Evolutionary conservation across 2,888 invertebrate species (phyloP).

Genomic region (Agrotis puta): DNA sequence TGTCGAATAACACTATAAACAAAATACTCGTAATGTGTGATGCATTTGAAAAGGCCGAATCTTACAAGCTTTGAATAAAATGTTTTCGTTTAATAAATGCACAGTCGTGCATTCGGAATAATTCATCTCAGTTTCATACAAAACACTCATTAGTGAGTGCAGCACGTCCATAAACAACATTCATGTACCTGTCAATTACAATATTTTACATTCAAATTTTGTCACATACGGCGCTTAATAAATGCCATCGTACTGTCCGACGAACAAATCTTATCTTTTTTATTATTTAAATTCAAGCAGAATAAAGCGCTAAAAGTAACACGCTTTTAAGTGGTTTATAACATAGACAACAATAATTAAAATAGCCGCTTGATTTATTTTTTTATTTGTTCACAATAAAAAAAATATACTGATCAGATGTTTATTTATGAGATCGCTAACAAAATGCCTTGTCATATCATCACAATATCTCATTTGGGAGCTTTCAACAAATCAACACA

Average conservation of each 20-base stretch:
- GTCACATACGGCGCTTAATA: conserved; percentile 65
- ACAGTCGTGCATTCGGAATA: conserved; percentile 43
- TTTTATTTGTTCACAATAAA: conserved; percentile 50
- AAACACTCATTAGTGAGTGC: conserved; percentile 67
- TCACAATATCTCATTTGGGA: conserved; percentile 79
- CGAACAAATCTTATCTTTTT: conserved; percentile 49
- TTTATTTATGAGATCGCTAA: conserved; percentile 67
- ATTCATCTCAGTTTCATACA: conserved; percentile 59
- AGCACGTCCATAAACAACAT: conserved; percentile 64
- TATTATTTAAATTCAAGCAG: conserved; percentile 27
- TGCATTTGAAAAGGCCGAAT: neutral
- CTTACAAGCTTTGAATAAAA: conserved; percentile 12
- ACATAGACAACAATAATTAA: conserved; percentile 30
- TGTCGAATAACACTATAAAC: neutral
- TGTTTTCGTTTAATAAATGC: conserved; percentile 35
- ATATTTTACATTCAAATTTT: conserved; percentile 68
- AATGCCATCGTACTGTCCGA: conserved; percentile 58
- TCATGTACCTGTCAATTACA: conserved; percentile 69
- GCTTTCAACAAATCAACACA: conserved; percentile 87
- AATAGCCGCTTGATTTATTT: conserved; percentile 21
- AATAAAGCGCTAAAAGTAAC: conserved; percentile 42
- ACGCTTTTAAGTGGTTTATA: conserved; percentile 56
- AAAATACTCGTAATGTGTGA: neutral
- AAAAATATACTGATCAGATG: conserved; percentile 50
- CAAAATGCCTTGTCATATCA: conserved; percentile 73